These are phyloP conservation scores for Macrobrachium nipponense DNA, from an alignment of 1,140 invertebrate genomes.

Conservation along the genomic window DNA sequence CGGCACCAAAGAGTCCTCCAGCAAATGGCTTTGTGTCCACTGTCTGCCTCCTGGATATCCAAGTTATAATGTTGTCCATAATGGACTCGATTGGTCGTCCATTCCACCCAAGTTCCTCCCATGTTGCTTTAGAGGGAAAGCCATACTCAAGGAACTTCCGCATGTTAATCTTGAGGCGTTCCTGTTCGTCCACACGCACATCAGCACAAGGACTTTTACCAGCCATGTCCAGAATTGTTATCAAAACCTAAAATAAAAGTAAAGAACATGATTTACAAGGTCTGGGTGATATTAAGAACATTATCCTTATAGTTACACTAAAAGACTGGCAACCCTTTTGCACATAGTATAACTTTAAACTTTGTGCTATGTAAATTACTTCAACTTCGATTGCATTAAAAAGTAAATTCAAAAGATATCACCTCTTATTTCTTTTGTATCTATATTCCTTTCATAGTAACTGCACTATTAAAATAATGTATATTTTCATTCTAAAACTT, in stretches of 20 bases:
- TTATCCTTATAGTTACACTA: too few relatives aligned
- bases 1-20: conserved; percentile 7
- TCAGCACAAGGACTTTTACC: conserved; percentile 63
- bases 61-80: conserved; percentile 59
- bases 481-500: too few relatives aligned
- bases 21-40: background rate
- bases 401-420: too few relatives aligned
- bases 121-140: conserved; percentile 58
- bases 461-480: too few relatives aligned
- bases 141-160: conserved; percentile 61
- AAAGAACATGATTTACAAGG: background rate
- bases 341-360: too few relatives aligned
- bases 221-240: conserved; percentile 61
- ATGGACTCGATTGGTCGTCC: conserved; percentile 61
- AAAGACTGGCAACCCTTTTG: too few relatives aligned
- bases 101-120: conserved; percentile 61
- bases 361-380: too few relatives aligned
- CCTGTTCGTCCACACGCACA: conserved; percentile 55
- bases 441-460: too few relatives aligned
- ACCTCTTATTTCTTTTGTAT: too few relatives aligned
- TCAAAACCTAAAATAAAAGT: conserved; percentile 51
- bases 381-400: too few relatives aligned
- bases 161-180: conserved; percentile 63
- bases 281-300: too few relatives aligned
- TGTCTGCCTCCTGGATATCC: conserved; percentile 42